These are phyloP conservation scores for Eristalinus sepulchralis DNA, from an alignment of 2,888 invertebrate species.

Conservation along the genomic window DNA sequence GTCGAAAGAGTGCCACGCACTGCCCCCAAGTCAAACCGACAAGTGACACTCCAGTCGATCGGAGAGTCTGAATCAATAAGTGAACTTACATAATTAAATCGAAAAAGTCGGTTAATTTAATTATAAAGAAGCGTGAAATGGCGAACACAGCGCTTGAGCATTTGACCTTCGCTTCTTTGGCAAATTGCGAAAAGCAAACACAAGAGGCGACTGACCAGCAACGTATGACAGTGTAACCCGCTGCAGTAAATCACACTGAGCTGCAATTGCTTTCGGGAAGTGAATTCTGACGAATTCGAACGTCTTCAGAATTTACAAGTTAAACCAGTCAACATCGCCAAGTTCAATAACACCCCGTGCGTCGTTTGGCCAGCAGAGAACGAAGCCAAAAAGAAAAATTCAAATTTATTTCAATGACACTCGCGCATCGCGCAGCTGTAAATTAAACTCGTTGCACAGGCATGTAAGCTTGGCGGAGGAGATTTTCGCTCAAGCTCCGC, in stretches of 20 bases:
- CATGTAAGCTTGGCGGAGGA: background rate
- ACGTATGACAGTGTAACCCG: background rate
- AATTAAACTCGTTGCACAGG: background rate
- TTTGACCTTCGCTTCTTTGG: conserved; percentile 38
- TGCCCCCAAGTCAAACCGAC: background rate
- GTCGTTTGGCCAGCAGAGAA: background rate
- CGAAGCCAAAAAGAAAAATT: background rate
- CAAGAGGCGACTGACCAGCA: background rate
- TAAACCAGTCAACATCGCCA: background rate
- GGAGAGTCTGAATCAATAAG: conserved; percentile 33
- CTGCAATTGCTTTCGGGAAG: background rate
- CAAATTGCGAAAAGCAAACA: conserved; percentile 21
- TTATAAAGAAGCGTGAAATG: conserved; percentile 4
- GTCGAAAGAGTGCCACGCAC: background rate
- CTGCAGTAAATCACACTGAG: background rate
- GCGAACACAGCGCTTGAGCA: conserved; percentile 3
- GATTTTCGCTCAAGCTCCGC: background rate
- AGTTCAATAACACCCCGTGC: background rate
- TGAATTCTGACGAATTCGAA: background rate
- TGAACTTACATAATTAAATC: conserved; percentile 10
- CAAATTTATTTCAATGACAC: background rate
- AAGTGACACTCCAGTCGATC: background rate
- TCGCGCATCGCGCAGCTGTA: background rate
- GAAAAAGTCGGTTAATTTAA: conserved; percentile 41
- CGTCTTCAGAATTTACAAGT: background rate